A percentile compares a stretch with the other conserved stretches of the same genome.
phyloP scores from a whole-genome alignment of 2,797 vertebrate genomes.

The Rallus crepitans region DNA sequence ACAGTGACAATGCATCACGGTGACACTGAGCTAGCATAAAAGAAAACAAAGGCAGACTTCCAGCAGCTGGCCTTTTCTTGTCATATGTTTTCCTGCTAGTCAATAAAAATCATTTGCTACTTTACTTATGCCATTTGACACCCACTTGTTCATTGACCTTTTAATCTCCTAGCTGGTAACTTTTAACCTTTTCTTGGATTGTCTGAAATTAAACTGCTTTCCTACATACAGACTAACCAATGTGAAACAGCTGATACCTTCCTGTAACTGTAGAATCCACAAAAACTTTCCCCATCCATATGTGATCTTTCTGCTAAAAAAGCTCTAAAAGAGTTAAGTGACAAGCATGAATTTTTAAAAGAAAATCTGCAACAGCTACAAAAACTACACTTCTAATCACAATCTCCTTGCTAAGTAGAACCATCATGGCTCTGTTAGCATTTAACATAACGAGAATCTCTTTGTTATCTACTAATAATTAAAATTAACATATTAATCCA shows the following conservation, averaged over 20 bases:
- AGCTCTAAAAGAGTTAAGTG: neutral
- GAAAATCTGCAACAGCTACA: neutral
- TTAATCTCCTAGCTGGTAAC: neutral
- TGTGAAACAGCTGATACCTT: neutral
- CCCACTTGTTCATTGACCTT: neutral
- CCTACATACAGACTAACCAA: neutral
- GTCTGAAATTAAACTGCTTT: neutral
- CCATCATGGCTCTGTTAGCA: neutral
- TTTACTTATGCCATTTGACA: neutral
- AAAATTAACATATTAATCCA: neutral
- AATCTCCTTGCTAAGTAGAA: neutral
- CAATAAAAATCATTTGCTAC: slow-evolving; percentile 20
- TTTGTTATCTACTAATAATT: neutral
- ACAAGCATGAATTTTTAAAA: neutral
- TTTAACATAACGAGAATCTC: neutral
- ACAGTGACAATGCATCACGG: neutral
- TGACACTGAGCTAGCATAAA: neutral
- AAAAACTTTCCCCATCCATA: neutral
- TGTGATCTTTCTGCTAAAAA: neutral
- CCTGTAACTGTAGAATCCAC: neutral
- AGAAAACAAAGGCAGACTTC: neutral
- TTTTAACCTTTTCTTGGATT: neutral
- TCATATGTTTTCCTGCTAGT: neutral
- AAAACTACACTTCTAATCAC: neutral
- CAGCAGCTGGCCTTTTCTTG: neutral